Evolutionary conservation across 2,797 vertebrate species (phyloP).

Genomic region (Podarcis lilfordi): DNA sequence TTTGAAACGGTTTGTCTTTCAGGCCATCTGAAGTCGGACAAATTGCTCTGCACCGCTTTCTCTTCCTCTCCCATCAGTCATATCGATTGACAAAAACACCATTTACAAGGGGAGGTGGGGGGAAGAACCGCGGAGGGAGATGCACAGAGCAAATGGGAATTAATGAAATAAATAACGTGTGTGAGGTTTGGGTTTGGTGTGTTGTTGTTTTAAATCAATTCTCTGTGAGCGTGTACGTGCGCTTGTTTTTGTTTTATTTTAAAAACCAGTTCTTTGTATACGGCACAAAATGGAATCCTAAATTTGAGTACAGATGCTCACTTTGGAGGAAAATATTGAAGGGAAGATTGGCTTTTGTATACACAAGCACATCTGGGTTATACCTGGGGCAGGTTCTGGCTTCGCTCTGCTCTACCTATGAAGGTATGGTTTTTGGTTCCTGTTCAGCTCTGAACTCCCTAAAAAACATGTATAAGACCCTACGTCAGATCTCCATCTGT

Average conservation of each 20-base stretch:
- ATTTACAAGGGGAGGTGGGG: neutral
- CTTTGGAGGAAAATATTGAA: neutral
- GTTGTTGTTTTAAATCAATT: neutral
- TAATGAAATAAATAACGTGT: neutral
- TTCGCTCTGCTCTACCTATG: neutral
- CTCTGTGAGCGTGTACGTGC: neutral
- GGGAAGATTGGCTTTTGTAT: neutral
- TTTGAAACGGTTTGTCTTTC: constrained; percentile 34
- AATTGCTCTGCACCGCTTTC: constrained; percentile 18
- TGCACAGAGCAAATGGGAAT: neutral
- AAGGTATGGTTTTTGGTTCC: neutral
- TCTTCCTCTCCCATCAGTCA: neutral
- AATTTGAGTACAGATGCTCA: neutral
- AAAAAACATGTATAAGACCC: neutral
- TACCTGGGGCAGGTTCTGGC: neutral
- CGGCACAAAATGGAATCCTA: neutral
- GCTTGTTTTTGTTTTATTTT: neutral
- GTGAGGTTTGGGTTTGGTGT: neutral
- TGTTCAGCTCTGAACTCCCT: neutral
- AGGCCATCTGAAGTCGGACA: constrained; percentile 22
- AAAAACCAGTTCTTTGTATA: neutral
- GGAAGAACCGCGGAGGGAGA: neutral
- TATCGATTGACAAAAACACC: constrained; percentile 18
- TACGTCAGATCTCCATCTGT: neutral
- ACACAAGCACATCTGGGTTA: no score